Conservation (phyloP, 2,113 vertebrate genomes). For the Speoplatyrhinus poulsoni region DNA sequence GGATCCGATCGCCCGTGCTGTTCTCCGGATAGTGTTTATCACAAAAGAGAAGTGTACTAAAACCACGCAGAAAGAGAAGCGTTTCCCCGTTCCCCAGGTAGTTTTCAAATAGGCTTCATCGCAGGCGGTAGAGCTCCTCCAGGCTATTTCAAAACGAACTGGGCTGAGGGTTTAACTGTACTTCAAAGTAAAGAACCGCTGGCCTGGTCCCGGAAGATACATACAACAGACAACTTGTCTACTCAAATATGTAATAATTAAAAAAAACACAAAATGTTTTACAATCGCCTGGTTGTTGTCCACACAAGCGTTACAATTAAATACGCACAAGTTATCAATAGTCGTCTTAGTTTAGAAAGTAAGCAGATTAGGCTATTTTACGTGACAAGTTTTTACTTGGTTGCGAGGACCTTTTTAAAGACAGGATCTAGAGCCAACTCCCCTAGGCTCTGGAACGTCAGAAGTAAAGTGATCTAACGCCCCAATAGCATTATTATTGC, state of each 20-base stretch:
- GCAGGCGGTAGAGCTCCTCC: slow-evolving; percentile 78
- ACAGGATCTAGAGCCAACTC: slow-evolving; percentile 84
- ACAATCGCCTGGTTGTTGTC: fast-evolving
- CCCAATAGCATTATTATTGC: slow-evolving; percentile 79
- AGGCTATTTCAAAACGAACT: slow-evolving; percentile 83
- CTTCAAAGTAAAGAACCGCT: slow-evolving; percentile 88
- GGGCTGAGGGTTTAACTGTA: slow-evolving; percentile 86
- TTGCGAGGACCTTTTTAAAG: slow-evolving; percentile 97
- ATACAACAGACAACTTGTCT: slow-evolving; percentile 69
- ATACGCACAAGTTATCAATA: not conserved
- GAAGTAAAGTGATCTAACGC: slow-evolving; percentile 85
- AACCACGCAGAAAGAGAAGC: slow-evolving; percentile 16
- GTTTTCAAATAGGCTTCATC: slow-evolving; percentile 73
- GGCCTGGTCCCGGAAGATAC: slow-evolving; percentile 86
- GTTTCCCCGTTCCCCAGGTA: slow-evolving; percentile 57
- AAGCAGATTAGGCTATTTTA: slow-evolving; percentile 19
- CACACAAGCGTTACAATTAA: fast-evolving
- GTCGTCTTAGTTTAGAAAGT: not conserved
- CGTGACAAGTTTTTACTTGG: slow-evolving; percentile 67
- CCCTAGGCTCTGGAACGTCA: slow-evolving; percentile 82
- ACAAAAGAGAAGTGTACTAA: slow-evolving; percentile 4
- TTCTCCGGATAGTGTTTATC: slow-evolving; percentile 20
- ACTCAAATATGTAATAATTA: slow-evolving; percentile 16
- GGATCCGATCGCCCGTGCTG: slow-evolving; percentile 11
- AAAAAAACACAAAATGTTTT: fast-evolving